A percentile compares a stretch with the other conserved stretches of the same genome.
Conservation (phyloP, 2,797 vertebrate species). For the Benthosema pterotum region DNA sequence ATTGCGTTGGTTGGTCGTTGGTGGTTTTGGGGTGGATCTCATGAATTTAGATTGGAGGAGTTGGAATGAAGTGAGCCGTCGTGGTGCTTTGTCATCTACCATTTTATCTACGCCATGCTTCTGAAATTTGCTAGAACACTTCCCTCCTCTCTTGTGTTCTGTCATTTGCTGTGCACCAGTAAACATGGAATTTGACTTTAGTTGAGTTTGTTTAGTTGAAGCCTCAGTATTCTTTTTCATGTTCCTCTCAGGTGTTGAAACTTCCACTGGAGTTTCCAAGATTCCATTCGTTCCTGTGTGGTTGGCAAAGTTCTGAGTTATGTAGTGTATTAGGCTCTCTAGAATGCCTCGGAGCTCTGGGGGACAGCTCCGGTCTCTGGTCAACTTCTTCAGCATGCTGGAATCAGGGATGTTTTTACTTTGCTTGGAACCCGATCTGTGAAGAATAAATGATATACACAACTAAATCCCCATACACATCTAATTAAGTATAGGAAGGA, state of each 20-base stretch:
- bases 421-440: conserved; percentile 59
- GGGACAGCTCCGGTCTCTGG: conserved; percentile 72
- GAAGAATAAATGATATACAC: conserved; percentile 77
- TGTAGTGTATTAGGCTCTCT: conserved; percentile 84
- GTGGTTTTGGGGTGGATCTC: conserved; percentile 78
- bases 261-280: conserved; percentile 2
- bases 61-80: conserved; percentile 85
- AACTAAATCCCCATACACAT: conserved; percentile 43
- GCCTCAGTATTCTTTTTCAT: conserved; percentile 3
- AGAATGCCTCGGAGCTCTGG: conserved; percentile 82
- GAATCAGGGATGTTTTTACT: conserved; percentile 62
- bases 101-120: conserved; percentile 31
- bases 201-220: conserved; percentile 7
- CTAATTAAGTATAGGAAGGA: conserved; percentile 5
- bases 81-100: conserved; percentile 25
- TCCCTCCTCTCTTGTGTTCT: conserved; percentile 21
- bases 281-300: conserved; percentile 16
- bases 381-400: conserved; percentile 81
- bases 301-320: conserved; percentile 58
- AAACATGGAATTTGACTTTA: conserved; percentile 18
- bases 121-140: conserved; percentile 18
- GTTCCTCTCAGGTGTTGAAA: conserved; percentile 12
- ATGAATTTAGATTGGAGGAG: conserved; percentile 89
- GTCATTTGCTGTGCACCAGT: conserved; percentile 4
- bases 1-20: conserved; percentile 81